A percentile compares a stretch with the other conserved stretches of the same genome.
These are phyloP conservation scores for Alexandromys fortis DNA, from an alignment of 2,113 vertebrate species.

Conservation along the genomic window DNA sequence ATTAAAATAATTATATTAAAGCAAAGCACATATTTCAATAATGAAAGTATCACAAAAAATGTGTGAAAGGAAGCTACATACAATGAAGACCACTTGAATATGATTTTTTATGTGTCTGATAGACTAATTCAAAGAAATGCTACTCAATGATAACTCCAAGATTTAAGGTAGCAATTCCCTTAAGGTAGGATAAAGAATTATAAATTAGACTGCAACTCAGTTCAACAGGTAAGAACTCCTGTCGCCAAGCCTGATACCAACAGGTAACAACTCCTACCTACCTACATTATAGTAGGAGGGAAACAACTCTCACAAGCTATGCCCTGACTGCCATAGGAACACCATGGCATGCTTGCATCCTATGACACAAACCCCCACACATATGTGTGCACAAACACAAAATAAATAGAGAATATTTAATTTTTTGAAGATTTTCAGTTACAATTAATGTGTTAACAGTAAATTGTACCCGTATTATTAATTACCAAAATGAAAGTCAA, in stretches of 20 bases:
- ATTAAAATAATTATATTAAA: not conserved
- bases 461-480: slow-evolving; percentile 24
- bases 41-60: not conserved
- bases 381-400: not conserved
- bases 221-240: not conserved
- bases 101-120: not conserved
- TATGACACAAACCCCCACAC: not conserved
- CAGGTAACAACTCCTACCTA: not conserved
- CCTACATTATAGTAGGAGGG: not conserved
- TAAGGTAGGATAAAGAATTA: not conserved
- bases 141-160: not conserved
- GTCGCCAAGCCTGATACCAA: not conserved
- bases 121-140: slow-evolving; percentile 5
- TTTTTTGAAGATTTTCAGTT: slow-evolving; percentile 1
- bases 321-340: not conserved
- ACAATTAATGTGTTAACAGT: slow-evolving; percentile 17
- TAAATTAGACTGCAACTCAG: not conserved
- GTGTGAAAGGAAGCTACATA: not conserved
- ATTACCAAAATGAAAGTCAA: slow-evolving; percentile 34
- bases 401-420: not conserved
- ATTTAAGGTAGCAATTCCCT: not conserved
- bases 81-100: not conserved
- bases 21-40: slow-evolving; percentile 1
- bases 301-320: not conserved
- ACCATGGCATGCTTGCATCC: not conserved